Base-by-base conservation (phyloP, 2,113 vertebrate genomes). In the Lipotes vexillifer region DNA sequence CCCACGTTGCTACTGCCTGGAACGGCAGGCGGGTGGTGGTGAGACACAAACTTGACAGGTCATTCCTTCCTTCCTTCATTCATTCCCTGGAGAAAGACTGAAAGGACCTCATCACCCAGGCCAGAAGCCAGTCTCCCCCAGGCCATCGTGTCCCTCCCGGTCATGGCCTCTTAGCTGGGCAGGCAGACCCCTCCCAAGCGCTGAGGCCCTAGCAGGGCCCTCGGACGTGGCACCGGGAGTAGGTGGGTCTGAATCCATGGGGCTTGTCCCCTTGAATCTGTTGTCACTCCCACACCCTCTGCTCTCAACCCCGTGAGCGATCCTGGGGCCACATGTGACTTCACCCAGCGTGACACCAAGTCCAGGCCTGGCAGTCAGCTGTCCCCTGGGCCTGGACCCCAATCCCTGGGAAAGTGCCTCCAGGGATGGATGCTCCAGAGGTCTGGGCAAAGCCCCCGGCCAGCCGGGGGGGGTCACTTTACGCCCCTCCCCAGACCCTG, bases 1-100 rank as follows among this genome's bases (percentile, higher is more conserved):
- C 4, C 17, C 8, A 1, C 1, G 0, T 0, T 18, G n/a, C 33
- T 29, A 21, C 55, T 0, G 2, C 5, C 1, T 52, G 52, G 15
- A 52, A 15, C 15, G 17, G 8, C 9, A 2, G 44, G 36, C 21
- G 11, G 3, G 27, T 21, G 7, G 23, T 10, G 3, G 5, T 29
- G 14, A 46, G 59, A 18, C 27, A 2, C 49, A 17, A 2, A 46
- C 2, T 57, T 8, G 14, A 13, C 25, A 27, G 68, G 59, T 77
- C 29, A 2, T 13, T 10, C 31, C 3, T 46, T 52, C 55, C 1
- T 31, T 8, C 75, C 75, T 36, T 17, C 63, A 0, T 15, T 9
- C 36, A 8, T 4, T 38, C 38, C 0, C 41, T 6, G 18, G 27
- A 27, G n/a, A 23, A 21, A 27, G 66, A 17, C 17, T 41, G 27